Evolutionary conservation across 1,140 invertebrate genomes (phyloP), one percentile per base, ranked within the genome.

Genomic region (Nasonia vitripennis): DNA sequence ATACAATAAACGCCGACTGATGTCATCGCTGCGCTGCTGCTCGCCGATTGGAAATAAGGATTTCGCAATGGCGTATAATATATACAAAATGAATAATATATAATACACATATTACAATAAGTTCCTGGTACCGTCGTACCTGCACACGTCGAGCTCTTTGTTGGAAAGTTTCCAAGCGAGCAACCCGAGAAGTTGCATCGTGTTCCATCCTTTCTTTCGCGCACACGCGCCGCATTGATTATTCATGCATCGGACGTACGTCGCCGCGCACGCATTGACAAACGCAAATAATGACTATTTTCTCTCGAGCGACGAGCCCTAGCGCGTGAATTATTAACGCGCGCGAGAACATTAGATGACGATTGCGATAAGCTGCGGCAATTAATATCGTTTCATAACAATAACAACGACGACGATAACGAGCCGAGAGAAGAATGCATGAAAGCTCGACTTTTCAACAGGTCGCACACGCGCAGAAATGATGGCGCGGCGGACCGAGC

Each of bases 291-390:
- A 62, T 78, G 37, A 62, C 12, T 31, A 34, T 78, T 62, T 62
- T 78, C 37, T 55, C 23, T 78, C 48, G 9, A 6, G 5, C 41
- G 7, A 7, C 10, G 41, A 45, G 41, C 41, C 41, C 34, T 78
- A 2, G 11, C 23, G 51, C 27, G 37, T 62, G 51, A 62, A 78
- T 55, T 78, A 67, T 67, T 62, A 62, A 78, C 51, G 77, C 17
- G 12, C 55, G 55, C 3, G 48, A 51, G 23, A 78, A 34, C 20
- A 34, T 31, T 37, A 48, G 45, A 78, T 55, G 45, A 45, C 31
- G 73, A 34, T 51, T 78, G n/a, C 45, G 45, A 78, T 78, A 51
- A 78, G 75, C 45, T n/a, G 45, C 27, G 14, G 75, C 75, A 55
- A 51, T 55, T 62, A n/a, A 62, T 62, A 62, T n/a, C 17, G 20